Percentiles rank a stretch among this genome's conserved stretches.
Evolutionary conservation across 2,888 invertebrate genomes (phyloP).

Genomic region (Amaurobius ferox): DNA sequence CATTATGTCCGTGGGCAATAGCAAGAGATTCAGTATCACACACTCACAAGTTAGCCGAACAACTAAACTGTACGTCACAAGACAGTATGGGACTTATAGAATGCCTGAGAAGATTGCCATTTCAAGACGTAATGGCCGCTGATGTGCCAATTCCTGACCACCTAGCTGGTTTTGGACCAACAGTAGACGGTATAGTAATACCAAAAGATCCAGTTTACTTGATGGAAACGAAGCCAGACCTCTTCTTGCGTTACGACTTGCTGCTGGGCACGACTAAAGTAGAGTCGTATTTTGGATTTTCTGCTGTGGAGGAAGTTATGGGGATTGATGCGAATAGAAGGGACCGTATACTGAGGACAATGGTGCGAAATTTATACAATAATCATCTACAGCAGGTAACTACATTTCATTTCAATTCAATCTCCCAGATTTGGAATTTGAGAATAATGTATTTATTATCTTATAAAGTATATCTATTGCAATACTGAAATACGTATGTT

Average conservation of each 20-base stretch:
- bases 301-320: conserved; percentile 87
- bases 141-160: conserved; percentile 84
- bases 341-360: conserved; percentile 80
- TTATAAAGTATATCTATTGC: no score
- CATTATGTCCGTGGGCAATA: conserved; percentile 90
- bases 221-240: conserved; percentile 72
- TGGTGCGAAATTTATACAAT: conserved; percentile 90
- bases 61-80: conserved; percentile 85
- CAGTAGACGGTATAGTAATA: conserved; percentile 95
- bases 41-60: conserved; percentile 84
- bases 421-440: no score
- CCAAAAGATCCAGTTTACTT: conserved; percentile 81
- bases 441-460: no score
- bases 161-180: conserved; percentile 88
- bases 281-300: conserved; percentile 94
- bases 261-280: conserved; percentile 93
- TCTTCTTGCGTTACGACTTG: conserved; percentile 83
- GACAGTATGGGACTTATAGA: conserved; percentile 81
- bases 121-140: conserved; percentile 78
- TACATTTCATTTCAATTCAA: neutral
- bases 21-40: conserved; percentile 86
- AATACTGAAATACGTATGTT: no score
- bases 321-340: conserved; percentile 85
- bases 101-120: conserved; percentile 72
- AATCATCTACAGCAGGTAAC: conserved; percentile 84